Percentiles rank a stretch among this genome's conserved stretches.
Evolutionary conservation across 2,888 invertebrate species (phyloP).

Genomic region (Apodemia hepburni): DNA sequence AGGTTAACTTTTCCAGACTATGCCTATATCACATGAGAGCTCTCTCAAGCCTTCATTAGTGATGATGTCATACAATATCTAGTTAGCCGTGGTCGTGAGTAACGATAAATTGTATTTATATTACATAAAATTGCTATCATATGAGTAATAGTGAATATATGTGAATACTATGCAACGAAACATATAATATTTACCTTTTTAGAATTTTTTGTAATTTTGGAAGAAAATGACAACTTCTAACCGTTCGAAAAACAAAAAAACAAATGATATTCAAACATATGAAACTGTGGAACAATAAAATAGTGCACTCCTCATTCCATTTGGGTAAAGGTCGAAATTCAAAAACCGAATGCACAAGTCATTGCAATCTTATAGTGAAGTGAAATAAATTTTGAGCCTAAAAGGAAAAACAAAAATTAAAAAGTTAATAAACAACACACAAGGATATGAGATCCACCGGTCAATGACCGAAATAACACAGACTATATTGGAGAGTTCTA

Average conservation of each 20-base stretch:
- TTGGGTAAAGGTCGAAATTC: conserved; percentile 71
- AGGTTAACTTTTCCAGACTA: conserved; percentile 37
- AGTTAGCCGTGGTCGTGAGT: conserved; percentile 65
- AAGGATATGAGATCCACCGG: conserved; percentile 72
- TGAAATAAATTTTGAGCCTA: conserved; percentile 60
- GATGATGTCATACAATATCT: conserved; percentile 72
- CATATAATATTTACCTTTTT: conserved; percentile 71
- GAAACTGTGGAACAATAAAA: conserved; percentile 78
- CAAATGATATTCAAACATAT: conserved; percentile 79
- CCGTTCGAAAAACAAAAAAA: conserved; percentile 80
- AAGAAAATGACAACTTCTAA: conserved; percentile 76
- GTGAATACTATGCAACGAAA: conserved; percentile 16
- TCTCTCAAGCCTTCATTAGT: conserved; percentile 50
- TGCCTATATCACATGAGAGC: conserved; percentile 41
- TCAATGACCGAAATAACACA: conserved; percentile 80
- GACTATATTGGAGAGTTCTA: conserved; percentile 67
- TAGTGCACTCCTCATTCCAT: conserved; percentile 78
- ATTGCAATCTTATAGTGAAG: conserved; percentile 71
- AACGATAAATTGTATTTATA: conserved; percentile 42
- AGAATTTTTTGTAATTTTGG: conserved; percentile 79
- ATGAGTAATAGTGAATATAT: conserved; percentile 18
- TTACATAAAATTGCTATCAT: conserved; percentile 32
- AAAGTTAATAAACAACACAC: conserved; percentile 56
- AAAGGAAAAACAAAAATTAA: conserved; percentile 65
- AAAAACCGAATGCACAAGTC: conserved; percentile 74